Evolutionary conservation across 1,140 invertebrate genomes (phyloP), one percentile per base, ranked within the genome.

Genomic region (Drosophila ogumai): DNA sequence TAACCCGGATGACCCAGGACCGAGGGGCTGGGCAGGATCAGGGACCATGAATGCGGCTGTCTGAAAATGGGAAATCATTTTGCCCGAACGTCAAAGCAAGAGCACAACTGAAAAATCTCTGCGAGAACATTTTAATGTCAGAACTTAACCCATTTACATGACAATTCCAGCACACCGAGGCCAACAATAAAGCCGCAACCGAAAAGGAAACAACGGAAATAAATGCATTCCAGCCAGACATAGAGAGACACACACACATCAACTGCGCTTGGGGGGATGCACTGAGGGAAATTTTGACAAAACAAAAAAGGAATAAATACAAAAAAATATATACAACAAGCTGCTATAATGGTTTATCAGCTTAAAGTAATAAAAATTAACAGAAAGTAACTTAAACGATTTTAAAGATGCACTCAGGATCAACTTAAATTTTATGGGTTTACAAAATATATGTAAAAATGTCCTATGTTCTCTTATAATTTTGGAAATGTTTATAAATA

Each of bases 71-170:
- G 25, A 75, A 73, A 64, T 75, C 40, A 57, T 65, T 63, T 75
- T 64, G 38, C 32, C 38, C 63, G 46, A 78, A 69, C 50, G 60
- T 75, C 66, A 56, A 65, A 75, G 65, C 60, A 72, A 67, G 66
- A 12, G 50, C 59, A 19, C 36, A 65, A 79, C 68, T 72, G 77
- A 69, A 79, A 79, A 79, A 74, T 71, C 65, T 71, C 57, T 63
- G 46, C 60, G 40, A 61, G 76, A 75, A 67, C 75, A 87, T 79
- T 86, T 87, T 87, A 76, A 78, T 82, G 82, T 82, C 79, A 79
- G 82, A 87, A 87, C 79, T 87, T 82, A 87, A 87, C 79, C 82
- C 82, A 87, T 82, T 87, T 87, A 82, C 82, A 87, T 87, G 84
- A 87, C 82, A 87, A 82, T 87, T 87, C 47, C 78, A 55, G 47